A percentile compares a stretch with the other conserved stretches of the same genome.
Conservation (phyloP, 1,140 invertebrate species). For the Linepithema humile region DNA sequence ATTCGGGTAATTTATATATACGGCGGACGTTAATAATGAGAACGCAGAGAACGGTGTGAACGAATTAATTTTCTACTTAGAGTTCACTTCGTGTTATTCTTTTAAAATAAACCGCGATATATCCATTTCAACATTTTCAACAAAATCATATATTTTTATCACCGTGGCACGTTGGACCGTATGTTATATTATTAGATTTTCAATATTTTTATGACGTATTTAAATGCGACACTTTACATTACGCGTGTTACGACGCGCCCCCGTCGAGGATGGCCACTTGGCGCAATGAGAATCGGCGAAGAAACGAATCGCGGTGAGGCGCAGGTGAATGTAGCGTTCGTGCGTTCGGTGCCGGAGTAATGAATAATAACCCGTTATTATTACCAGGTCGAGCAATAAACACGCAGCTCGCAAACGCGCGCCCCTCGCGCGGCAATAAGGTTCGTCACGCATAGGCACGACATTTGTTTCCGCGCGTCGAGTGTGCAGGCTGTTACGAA, state of each 20-base stretch:
- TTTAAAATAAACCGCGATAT: background rate
- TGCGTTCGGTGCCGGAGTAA: conserved; percentile 60
- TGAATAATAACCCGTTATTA: conserved; percentile 80
- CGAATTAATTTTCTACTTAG: conserved; percentile 10
- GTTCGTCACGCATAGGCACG: conserved; percentile 71
- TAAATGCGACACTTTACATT: background rate
- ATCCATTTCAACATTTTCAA: background rate
- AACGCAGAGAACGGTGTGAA: background rate
- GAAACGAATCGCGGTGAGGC: conserved; percentile 53
- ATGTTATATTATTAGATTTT: background rate
- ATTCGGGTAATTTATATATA: conserved; percentile 45
- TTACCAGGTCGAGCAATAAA: conserved; percentile 79
- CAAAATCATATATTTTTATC: background rate
- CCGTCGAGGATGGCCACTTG: background rate
- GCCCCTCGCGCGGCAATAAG: conserved; percentile 61
- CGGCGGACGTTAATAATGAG: background rate
- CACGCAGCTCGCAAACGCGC: conserved; percentile 67
- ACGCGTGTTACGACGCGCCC: background rate
- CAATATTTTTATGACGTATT: background rate
- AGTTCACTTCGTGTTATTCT: background rate
- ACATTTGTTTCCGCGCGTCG: conserved; percentile 74
- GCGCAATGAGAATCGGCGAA: background rate
- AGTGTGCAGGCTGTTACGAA: conserved; percentile 70
- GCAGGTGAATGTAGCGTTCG: conserved; percentile 63
- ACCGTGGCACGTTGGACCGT: background rate